Conservation (phyloP, 2,113 vertebrate genomes). For the Arizona elegans region DNA sequence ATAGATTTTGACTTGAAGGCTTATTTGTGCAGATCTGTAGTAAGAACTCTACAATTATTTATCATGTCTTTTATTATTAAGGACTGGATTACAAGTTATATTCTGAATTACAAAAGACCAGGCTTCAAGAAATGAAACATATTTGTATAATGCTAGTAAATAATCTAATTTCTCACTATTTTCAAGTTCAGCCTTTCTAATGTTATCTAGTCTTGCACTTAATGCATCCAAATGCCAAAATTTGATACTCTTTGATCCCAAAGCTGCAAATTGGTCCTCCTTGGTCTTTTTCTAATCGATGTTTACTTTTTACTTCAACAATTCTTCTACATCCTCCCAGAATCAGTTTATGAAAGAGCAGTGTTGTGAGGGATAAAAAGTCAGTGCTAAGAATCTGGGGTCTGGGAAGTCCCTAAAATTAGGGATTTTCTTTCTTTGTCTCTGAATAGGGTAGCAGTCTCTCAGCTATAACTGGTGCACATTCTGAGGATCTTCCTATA, state of each 20-base stretch:
- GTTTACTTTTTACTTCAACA: not conserved
- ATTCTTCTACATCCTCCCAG: not conserved
- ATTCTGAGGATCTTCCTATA: not conserved
- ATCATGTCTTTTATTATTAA: not conserved
- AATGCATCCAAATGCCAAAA: not conserved
- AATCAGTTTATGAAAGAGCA: not conserved
- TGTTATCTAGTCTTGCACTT: not conserved
- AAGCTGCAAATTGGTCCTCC: not conserved
- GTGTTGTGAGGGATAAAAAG: not conserved
- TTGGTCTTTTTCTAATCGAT: not conserved
- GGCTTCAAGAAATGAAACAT: not conserved
- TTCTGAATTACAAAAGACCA: not conserved
- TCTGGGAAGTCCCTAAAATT: not conserved
- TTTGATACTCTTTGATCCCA: not conserved
- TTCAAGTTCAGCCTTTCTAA: not conserved
- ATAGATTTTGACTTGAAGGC: not conserved
- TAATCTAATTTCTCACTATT: not conserved
- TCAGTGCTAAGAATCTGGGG: not conserved
- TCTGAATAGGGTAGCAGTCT: not conserved
- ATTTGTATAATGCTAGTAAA: not conserved
- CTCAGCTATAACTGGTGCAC: not conserved
- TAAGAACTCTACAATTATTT: not conserved
- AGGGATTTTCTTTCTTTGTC: not conserved
- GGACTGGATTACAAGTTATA: not conserved
- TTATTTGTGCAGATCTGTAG: not conserved